These are phyloP conservation scores for Pseudococcus viburni DNA, from an alignment of 2,888 invertebrate species.

Conservation along the genomic window DNA sequence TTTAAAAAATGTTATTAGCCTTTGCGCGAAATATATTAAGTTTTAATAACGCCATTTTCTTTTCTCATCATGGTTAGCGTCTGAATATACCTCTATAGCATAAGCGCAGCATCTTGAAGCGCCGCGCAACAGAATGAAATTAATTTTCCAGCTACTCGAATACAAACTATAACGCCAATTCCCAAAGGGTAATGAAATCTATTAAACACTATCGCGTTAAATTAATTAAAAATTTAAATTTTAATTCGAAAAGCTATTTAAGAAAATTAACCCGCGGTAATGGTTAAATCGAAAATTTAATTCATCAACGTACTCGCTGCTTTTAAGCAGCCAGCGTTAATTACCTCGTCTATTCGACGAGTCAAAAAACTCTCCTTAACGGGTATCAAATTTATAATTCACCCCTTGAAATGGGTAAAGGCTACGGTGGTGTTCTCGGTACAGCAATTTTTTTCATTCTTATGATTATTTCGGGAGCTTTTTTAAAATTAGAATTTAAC, in stretches of 20 bases:
- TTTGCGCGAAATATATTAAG: constrained; percentile 6
- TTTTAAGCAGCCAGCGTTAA: constrained; percentile 29
- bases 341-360: constrained; percentile 27
- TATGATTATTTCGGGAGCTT: background rate
- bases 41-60: constrained; percentile 49
- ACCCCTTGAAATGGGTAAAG: constrained; percentile 1
- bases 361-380: constrained; percentile 33
- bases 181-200: constrained; percentile 42
- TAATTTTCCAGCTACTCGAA: constrained; percentile 37
- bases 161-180: constrained; percentile 54
- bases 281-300: constrained; percentile 56
- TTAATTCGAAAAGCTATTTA: constrained; percentile 58
- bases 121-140: constrained; percentile 25
- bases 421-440: background rate
- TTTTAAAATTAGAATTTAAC: constrained; percentile 21
- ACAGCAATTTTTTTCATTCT: background rate
- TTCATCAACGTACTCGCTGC: constrained; percentile 37
- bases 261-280: constrained; percentile 59
- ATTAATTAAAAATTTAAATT: constrained; percentile 59
- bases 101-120: background rate
- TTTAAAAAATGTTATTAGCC: constrained; percentile 44
- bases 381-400: constrained; percentile 39
- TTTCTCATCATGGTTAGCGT: too few species aligned
- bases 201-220: constrained; percentile 51
- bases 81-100: too few species aligned